A percentile compares a stretch with the other conserved stretches of the same genome.
These are phyloP conservation scores for Rhagoletis zephyria DNA, from an alignment of 1,140 invertebrate genomes.

Conservation along the genomic window DNA sequence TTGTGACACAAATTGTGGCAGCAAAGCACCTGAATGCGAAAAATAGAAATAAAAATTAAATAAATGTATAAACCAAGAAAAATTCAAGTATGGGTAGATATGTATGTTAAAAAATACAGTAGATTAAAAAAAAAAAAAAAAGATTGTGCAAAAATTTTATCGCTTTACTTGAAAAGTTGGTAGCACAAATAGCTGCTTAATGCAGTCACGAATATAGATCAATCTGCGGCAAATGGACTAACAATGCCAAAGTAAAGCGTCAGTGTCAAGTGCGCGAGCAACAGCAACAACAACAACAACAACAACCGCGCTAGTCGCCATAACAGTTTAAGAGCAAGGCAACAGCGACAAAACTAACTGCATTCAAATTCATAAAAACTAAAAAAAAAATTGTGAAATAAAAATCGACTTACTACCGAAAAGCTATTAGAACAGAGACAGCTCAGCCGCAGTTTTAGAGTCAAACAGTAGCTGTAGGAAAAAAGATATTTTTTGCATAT, in stretches of 20 bases:
- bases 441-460: neutral
- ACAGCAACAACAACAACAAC: slow-evolving; percentile 13
- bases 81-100: too few species aligned
- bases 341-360: neutral
- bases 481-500: neutral
- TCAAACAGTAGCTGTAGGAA: slow-evolving; percentile 2
- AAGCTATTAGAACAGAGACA: neutral
- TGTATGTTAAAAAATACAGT: too few species aligned
- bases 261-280: slow-evolving; percentile 45
- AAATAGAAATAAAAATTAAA: neutral
- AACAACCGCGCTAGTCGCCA: neutral
- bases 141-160: neutral
- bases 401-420: neutral
- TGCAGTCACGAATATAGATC: slow-evolving; percentile 73
- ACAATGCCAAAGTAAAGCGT: slow-evolving; percentile 30
- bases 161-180: neutral
- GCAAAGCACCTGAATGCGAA: slow-evolving; percentile 4
- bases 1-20: slow-evolving; percentile 15
- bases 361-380: slow-evolving; percentile 24
- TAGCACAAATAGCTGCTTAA: slow-evolving; percentile 63
- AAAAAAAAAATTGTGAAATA: neutral
- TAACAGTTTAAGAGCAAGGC: neutral
- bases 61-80: neutral
- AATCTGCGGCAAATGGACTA: slow-evolving; percentile 61
- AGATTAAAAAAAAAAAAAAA: too few species aligned